phyloP scores from a whole-genome alignment of 2,113 vertebrate genomes.

The Pithys albifrons region DNA sequence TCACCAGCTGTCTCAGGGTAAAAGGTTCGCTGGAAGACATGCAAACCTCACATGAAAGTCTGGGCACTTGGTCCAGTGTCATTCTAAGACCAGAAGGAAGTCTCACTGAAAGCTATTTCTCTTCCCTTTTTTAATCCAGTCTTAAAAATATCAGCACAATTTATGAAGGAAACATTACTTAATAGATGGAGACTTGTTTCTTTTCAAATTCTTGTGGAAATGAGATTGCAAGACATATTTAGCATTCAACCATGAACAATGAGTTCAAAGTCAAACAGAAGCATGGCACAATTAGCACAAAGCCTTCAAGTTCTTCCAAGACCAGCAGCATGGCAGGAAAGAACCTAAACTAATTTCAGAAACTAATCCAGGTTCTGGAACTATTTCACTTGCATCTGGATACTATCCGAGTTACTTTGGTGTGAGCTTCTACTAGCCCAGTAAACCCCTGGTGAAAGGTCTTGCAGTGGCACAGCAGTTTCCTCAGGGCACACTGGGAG shows the following conservation, averaged over 20 bases:
- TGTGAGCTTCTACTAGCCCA: neutral
- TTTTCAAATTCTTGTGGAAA: neutral
- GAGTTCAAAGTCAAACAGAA: neutral
- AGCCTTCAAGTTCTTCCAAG: neutral
- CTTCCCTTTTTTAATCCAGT: neutral
- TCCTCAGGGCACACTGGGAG: neutral
- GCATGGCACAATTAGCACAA: fast-evolving
- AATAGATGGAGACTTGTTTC: neutral
- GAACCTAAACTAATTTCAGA: neutral
- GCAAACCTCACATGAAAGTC: neutral
- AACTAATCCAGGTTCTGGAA: neutral
- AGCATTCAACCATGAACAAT: neutral
- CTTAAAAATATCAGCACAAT: neutral
- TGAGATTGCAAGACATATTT: neutral
- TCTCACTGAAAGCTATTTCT: neutral
- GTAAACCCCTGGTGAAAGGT: fast-evolving
- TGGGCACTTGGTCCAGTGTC: fast-evolving
- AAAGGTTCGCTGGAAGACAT: neutral
- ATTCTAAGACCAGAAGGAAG: neutral
- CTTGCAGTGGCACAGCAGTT: neutral
- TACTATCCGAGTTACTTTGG: fast-evolving
- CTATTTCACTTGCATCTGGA: fast-evolving
- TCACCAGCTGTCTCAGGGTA: neutral
- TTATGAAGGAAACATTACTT: neutral
- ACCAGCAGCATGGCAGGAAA: neutral